Percentiles rank a stretch among this genome's conserved stretches.
These are phyloP conservation scores for Erpornis zantholeuca DNA, from an alignment of 2,113 vertebrate species.

Conservation along the genomic window DNA sequence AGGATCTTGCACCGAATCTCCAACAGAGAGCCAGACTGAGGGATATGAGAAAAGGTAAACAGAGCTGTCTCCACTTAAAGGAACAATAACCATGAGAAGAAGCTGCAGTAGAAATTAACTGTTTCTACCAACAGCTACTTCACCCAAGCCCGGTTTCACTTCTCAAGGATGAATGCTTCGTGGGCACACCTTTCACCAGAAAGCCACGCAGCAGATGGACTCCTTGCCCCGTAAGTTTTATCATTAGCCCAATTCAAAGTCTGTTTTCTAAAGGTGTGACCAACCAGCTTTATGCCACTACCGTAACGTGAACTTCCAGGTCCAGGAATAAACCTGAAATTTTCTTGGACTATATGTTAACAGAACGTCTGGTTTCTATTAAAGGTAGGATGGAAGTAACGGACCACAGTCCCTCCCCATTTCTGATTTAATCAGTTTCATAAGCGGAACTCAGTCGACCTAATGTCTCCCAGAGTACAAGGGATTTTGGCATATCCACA, in stretches of 20 bases:
- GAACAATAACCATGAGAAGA: not conserved
- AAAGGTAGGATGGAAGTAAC: constrained; percentile 39
- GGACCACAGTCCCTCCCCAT: constrained; percentile 5
- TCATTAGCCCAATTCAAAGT: not conserved
- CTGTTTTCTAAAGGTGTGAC: constrained; percentile 4
- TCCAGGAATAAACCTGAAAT: not conserved
- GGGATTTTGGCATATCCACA: constrained; percentile 21
- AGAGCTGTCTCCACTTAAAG: not conserved
- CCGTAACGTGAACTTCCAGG: not conserved
- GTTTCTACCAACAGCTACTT: not conserved
- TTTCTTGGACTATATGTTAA: not conserved
- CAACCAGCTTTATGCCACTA: not conserved
- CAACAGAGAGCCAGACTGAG: not conserved
- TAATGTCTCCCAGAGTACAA: constrained; percentile 3
- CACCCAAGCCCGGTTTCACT: not conserved
- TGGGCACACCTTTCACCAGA: not conserved
- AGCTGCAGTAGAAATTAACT: not conserved
- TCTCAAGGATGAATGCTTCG: not conserved
- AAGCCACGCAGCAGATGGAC: not conserved
- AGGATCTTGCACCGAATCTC: not conserved
- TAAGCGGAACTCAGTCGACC: constrained; percentile 37
- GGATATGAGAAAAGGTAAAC: not conserved
- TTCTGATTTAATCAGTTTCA: constrained; percentile 50
- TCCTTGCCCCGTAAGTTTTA: not conserved
- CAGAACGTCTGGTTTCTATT: constrained; percentile 40